Conservation (phyloP, 1,140 invertebrate species). For the Harpegnathos saltator region DNA sequence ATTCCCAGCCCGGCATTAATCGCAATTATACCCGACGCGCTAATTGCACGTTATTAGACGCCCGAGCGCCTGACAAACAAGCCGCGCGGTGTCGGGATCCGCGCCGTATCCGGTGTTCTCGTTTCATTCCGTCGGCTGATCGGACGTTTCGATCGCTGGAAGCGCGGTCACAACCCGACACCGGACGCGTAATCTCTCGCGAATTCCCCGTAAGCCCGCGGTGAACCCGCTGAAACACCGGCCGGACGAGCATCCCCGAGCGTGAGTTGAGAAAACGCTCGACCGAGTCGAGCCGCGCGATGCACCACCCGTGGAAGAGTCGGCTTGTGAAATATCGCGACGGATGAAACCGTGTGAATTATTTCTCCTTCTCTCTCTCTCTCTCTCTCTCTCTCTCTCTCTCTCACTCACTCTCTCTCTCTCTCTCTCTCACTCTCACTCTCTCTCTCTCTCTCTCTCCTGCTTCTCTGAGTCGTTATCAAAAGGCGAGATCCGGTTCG, state of each 20-base stretch:
- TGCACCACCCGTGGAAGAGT: too few relatives aligned
- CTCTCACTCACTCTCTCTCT: too few relatives aligned
- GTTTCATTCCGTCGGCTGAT: background rate
- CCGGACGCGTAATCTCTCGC: slow-evolving; percentile 33
- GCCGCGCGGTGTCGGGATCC: slow-evolving; percentile 35
- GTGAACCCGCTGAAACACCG: slow-evolving; percentile 31
- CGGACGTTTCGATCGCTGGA: background rate
- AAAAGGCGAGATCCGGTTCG: slow-evolving; percentile 15
- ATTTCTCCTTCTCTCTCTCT: too few relatives aligned
- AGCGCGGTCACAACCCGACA: slow-evolving; percentile 5
- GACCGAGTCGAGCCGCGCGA: too few relatives aligned
- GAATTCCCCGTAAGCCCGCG: slow-evolving; percentile 38
- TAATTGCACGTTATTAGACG: slow-evolving; percentile 78
- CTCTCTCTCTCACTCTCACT: background rate
- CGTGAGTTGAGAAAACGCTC: background rate
- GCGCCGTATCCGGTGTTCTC: slow-evolving; percentile 16
- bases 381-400: too few relatives aligned
- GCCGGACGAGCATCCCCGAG: background rate
- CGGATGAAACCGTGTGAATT: too few relatives aligned
- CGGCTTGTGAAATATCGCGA: too few relatives aligned
- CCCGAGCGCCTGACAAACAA: slow-evolving; percentile 75
- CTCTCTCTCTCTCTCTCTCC: background rate
- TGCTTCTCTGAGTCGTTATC: background rate
- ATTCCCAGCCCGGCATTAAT: slow-evolving; percentile 76
- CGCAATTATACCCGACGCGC: slow-evolving; percentile 76